Evolutionary conservation across 2,797 vertebrate genomes (phyloP).

Genomic region (Carduelis carduelis): DNA sequence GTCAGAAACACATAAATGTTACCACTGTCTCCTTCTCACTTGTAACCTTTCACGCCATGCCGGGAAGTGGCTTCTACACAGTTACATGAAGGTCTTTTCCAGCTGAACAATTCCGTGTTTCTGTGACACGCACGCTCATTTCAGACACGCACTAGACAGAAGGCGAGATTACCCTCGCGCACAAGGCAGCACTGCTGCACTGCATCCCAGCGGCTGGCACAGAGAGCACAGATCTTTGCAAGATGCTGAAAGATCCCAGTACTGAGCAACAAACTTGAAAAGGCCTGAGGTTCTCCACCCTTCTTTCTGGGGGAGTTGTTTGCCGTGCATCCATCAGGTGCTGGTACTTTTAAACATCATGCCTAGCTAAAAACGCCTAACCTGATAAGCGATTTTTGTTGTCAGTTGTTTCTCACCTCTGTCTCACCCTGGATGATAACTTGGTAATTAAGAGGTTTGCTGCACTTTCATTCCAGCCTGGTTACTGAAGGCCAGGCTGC

Average conservation of each 20-base stretch:
- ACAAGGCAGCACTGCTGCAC: neutral
- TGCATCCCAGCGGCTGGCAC: accelerated
- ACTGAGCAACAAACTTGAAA: neutral
- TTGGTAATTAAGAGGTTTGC: neutral
- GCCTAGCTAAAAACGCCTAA: neutral
- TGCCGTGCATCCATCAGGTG: accelerated
- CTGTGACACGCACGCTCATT: neutral
- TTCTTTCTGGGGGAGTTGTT: neutral
- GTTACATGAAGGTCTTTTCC: neutral
- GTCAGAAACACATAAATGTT: neutral
- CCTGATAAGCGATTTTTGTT: neutral
- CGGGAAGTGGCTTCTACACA: neutral
- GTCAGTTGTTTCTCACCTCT: neutral
- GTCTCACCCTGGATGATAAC: neutral
- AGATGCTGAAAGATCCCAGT: neutral
- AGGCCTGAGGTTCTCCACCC: neutral
- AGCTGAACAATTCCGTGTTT: neutral
- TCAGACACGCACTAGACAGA: neutral
- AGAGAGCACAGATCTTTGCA: neutral
- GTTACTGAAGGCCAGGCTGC: neutral
- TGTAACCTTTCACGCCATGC: accelerated
- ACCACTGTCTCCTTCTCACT: neutral
- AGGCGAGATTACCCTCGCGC: accelerated
- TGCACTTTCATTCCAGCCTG: neutral
- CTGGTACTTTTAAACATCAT: neutral